Evolutionary conservation across 1,140 invertebrate species (phyloP).

Genomic region (Hyphantria cunea): DNA sequence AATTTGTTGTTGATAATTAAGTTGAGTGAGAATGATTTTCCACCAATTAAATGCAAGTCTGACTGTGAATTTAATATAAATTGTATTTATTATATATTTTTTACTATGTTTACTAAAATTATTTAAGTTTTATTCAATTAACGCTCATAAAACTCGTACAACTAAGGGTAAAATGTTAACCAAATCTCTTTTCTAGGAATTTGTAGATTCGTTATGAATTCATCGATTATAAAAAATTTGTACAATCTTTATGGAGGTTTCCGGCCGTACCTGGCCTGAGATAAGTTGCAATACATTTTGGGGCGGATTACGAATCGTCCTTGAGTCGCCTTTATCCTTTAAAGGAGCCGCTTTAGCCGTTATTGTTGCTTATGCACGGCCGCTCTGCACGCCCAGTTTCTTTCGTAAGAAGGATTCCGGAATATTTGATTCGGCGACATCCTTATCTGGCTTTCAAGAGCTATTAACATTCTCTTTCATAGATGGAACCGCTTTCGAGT

Average conservation of each 20-base stretch:
- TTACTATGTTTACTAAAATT: too few species aligned
- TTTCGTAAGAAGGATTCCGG: conserved; percentile 59
- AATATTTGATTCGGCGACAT: conserved; percentile 68
- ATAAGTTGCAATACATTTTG: conserved; percentile 41
- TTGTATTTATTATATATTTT: too few species aligned
- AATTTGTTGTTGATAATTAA: too few species aligned
- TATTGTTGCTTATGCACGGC: conserved; percentile 66
- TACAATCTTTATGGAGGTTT: conserved; percentile 20
- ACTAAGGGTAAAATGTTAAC: too few species aligned
- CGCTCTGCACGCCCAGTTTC: conserved; percentile 44
- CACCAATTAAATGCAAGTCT: too few species aligned
- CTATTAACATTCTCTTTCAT: conserved; percentile 56
- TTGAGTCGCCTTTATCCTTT: conserved; percentile 62
- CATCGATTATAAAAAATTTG: conserved; percentile 17
- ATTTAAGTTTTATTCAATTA: too few species aligned
- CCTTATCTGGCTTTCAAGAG: conserved; percentile 58
- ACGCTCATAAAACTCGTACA: too few species aligned
- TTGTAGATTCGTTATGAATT: background rate
- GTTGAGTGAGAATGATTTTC: too few species aligned
- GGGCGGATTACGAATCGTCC: conserved; percentile 57
- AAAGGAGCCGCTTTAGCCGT: conserved; percentile 63
- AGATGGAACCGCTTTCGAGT: conserved; percentile 39
- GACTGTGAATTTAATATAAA: too few species aligned
- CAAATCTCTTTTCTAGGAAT: too few species aligned
- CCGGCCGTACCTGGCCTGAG: conserved; percentile 37